Base-by-base conservation (phyloP, 2,888 invertebrate genomes). In the Drosophila neotestacea region DNA sequence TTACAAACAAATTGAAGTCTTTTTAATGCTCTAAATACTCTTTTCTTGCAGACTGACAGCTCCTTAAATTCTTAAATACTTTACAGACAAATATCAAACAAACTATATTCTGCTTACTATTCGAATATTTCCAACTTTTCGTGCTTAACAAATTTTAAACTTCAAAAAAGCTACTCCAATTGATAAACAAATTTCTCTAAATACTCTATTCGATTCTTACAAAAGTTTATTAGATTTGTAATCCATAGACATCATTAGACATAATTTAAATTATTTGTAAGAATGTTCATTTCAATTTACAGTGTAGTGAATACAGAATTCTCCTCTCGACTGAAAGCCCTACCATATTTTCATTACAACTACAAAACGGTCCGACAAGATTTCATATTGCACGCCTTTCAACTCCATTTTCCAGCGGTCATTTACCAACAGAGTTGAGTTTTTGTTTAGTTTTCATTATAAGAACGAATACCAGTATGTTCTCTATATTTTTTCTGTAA, bases 361-460 rank as follows among this genome's bases (percentile, higher is more conserved):
- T 52, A 58, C 9, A 38, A 60, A 61, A 51, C 9, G 42, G 27
- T 51, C 16, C 9, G 39, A 51, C 44, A 66, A 56, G 54, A 47
- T 42, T 42, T 61, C 58, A 76, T 55, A 54, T 58, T 61, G 69
- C 64, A 62, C 54, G 41, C 46, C n/a, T n/a, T 60, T 22, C 22
- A 39, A 50, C 55, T 67, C 62, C 56, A 42, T 11, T 32, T 10
- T 55, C 42, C 51, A 34, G 55, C 34, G 51, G 48, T 6, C 44
- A 67, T 75, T 68, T 55, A 52, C 44, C 28, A 48, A 44, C 59
- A 46, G 50, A 38, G 50, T 69, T 44, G 42, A 41, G 47, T 69
- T 69, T 73, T 62, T 55, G 46, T 72, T 66, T 58, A 58, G 48
- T 22, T 74, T 70, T 63, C 54, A 58, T 79, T 66, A 73, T 50